Percentiles rank a stretch among this genome's conserved stretches.
Evolutionary conservation across 37 sponge, comb jelly and placozoan genomes (phyloP).

Genomic region (Bolinopsis microptera): DNA sequence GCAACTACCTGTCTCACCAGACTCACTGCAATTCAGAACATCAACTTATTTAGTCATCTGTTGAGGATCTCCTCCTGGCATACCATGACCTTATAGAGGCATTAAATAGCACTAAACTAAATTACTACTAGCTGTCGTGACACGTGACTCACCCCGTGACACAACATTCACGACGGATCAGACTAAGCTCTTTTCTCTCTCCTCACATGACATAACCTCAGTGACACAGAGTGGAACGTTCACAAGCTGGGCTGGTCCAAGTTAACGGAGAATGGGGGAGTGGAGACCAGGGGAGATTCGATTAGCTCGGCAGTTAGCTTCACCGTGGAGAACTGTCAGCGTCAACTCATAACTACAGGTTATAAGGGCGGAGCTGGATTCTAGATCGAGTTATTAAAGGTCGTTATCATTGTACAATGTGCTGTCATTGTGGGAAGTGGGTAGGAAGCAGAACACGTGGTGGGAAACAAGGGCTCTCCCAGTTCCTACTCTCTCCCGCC

Average conservation of each 20-base stretch:
- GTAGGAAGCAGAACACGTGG: background rate
- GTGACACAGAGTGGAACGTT: background rate
- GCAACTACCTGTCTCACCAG: background rate
- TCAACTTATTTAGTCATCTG: background rate
- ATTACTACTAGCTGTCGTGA: background rate
- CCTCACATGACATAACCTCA: background rate
- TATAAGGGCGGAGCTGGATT: too few relatives aligned
- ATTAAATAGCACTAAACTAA: background rate
- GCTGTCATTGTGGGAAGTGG: background rate
- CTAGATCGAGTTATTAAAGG: too few relatives aligned
- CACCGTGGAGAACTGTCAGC: background rate
- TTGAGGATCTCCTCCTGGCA: background rate
- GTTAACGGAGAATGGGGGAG: background rate
- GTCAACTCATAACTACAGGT: background rate
- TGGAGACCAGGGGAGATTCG: background rate
- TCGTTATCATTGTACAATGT: background rate
- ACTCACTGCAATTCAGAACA: background rate
- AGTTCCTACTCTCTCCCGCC: too few relatives aligned
- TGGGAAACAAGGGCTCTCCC: too few relatives aligned
- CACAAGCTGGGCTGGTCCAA: background rate
- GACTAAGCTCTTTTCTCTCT: background rate
- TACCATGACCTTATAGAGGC: background rate
- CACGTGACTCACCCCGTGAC: background rate
- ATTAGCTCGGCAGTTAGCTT: background rate
- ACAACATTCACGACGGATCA: background rate